Conservation (phyloP, 2,888 invertebrate genomes). For the Drosophila leonis region DNA sequence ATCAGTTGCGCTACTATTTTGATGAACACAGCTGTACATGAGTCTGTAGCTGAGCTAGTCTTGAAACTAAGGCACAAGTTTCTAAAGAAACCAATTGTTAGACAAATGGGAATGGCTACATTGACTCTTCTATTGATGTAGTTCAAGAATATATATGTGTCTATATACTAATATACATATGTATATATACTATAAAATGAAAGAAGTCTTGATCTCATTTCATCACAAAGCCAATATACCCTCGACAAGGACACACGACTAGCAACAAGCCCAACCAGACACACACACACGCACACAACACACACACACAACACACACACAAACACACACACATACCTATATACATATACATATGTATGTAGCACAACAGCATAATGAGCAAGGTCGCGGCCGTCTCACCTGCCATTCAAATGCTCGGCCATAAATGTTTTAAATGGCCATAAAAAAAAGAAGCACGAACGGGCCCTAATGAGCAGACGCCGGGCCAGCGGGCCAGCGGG, state of each 20-base stretch:
- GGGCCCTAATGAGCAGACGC: conserved; percentile 39
- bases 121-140: too few relatives aligned
- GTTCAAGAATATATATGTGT: too few relatives aligned
- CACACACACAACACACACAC: conserved; percentile 14
- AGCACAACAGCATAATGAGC: conserved; percentile 53
- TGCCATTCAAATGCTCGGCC: conserved; percentile 69
- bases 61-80: too few relatives aligned
- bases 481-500: neutral
- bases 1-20: too few relatives aligned
- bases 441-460: conserved; percentile 57
- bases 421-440: conserved; percentile 79
- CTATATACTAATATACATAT: too few relatives aligned
- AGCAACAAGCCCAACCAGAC: conserved; percentile 35
- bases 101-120: too few relatives aligned
- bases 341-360: neutral
- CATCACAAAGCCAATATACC: neutral
- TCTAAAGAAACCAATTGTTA: too few relatives aligned
- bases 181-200: neutral
- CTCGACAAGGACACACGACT: conserved; percentile 38
- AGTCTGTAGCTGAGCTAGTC: too few relatives aligned
- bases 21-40: too few relatives aligned
- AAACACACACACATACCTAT: neutral
- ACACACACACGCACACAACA: conserved; percentile 16
- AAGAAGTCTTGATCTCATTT: neutral
- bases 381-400: conserved; percentile 65